Evolutionary conservation across 2,888 invertebrate species (phyloP), one percentile per base, ranked within the genome.

Genomic region (Patella ulyssiponensis): DNA sequence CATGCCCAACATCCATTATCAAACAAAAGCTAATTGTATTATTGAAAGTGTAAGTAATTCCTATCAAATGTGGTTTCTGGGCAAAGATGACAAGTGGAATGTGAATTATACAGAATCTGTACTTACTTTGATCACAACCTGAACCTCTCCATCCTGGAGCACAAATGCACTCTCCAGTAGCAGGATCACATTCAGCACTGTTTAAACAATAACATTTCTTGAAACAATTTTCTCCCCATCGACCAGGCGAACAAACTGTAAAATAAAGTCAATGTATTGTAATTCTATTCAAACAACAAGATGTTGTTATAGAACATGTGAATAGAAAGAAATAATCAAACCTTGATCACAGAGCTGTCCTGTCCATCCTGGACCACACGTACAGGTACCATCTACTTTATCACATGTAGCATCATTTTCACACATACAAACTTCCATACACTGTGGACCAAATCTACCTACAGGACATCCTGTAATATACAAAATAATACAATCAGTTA

Each of bases 361-460:
- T 11, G 86, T 86, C 83, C 86, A 89, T 1, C 90, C 90, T 1
- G 85, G 73, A 27, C 82, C 79, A 76, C 90, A 91, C 58, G 87
- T 87, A 80, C 91, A 91, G 5, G 75, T 79, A 1, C 98, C 98
- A 74, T 95, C 95, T 23, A 96, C 94, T 82, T 97, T 96, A 91
- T 98, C 95, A 90, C 99, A 99, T 86, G 96, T 95, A 0, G 96
- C 98, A 7, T 84, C 85, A 80, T 91, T 91, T 76, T 90, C 89
- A 84, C 91, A 91, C 76, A 83, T 80, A 80, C 91, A 91, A 69
- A 85, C 82, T 76, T 85, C 82, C 79, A 89, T 80, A 82, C 91
- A 91, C 74, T 88, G 87, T 23, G 84, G 75, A 3, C 98, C 98
- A 77, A 89, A 92, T 56, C 89, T 90, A 20, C 93, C 93, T 93